phyloP scores from a whole-genome alignment of 2,797 vertebrate species.

The Lutjanus campechanus region DNA sequence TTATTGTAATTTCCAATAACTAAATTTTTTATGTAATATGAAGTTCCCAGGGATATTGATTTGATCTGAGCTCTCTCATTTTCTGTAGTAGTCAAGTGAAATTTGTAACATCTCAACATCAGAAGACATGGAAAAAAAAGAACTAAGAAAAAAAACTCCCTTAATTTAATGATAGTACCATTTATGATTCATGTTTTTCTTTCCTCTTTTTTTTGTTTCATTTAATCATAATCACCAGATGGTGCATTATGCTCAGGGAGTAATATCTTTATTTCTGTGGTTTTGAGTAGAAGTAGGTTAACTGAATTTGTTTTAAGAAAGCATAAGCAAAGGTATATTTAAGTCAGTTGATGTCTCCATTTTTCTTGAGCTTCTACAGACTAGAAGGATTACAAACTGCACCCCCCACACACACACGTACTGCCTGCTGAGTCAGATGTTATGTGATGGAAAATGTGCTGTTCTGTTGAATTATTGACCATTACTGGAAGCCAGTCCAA shows the following conservation, averaged over 20 bases:
- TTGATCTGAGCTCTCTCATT: neutral
- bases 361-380: constrained; percentile 21
- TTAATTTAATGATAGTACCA: neutral
- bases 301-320: constrained; percentile 41
- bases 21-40: neutral
- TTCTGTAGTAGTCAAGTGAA: neutral
- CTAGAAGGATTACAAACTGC: constrained; percentile 24
- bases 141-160: neutral
- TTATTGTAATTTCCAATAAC: neutral
- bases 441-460: constrained; percentile 12
- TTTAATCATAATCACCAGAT: neutral
- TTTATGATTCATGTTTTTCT: neutral
- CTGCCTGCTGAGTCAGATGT: constrained; percentile 11
- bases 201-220: neutral
- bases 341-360: constrained; percentile 31
- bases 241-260: neutral
- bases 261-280: neutral
- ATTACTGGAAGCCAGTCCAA: constrained; percentile 13
- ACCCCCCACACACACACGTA: neutral
- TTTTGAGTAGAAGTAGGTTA: constrained; percentile 15
- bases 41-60: neutral
- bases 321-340: constrained; percentile 16
- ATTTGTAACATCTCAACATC: neutral
- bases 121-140: neutral
- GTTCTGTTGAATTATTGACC: constrained; percentile 26